Percentiles rank a stretch among this genome's conserved stretches.
Conservation (phyloP, 2,797 vertebrate genomes). For the Geotrypetes seraphini region DNA sequence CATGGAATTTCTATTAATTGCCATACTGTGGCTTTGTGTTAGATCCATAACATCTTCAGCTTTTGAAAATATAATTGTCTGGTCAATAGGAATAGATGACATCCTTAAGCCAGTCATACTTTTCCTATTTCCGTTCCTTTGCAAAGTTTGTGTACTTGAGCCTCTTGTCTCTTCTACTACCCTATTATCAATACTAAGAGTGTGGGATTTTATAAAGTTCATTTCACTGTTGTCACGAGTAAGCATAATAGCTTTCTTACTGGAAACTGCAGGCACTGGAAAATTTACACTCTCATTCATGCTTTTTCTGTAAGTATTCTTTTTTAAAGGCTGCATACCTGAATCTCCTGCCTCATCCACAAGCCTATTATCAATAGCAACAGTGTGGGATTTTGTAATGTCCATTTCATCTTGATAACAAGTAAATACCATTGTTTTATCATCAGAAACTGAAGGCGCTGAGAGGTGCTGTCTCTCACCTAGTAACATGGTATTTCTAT, state of each 20-base stretch:
- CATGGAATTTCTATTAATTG: no score
- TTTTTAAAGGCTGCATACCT: no score
- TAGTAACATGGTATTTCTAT: no score
- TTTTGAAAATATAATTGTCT: slow-evolving; percentile 9
- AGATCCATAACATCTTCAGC: slow-evolving; percentile 16
- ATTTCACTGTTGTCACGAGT: slow-evolving; percentile 24
- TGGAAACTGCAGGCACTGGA: no score
- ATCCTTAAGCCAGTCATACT: background rate
- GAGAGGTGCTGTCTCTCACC: no score
- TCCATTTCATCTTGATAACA: slow-evolving; percentile 6
- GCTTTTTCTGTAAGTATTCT: no score
- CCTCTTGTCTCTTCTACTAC: slow-evolving; percentile 12
- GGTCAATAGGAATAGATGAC: slow-evolving; percentile 1
- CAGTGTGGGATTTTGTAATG: background rate
- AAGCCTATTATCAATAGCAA: background rate
- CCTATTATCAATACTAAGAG: slow-evolving; percentile 35
- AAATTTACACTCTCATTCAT: no score
- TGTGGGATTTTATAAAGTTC: slow-evolving; percentile 45
- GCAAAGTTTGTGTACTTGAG: no score
- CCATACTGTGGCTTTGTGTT: slow-evolving; percentile 18
- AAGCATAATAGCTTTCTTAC: slow-evolving; percentile 22
- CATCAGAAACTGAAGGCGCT: background rate
- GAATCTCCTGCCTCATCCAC: no score
- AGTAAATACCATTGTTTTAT: slow-evolving; percentile 3
- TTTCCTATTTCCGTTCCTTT: background rate